Conservation (phyloP, 2,113 vertebrate species). For the Amphilophus citrinellus region DNA sequence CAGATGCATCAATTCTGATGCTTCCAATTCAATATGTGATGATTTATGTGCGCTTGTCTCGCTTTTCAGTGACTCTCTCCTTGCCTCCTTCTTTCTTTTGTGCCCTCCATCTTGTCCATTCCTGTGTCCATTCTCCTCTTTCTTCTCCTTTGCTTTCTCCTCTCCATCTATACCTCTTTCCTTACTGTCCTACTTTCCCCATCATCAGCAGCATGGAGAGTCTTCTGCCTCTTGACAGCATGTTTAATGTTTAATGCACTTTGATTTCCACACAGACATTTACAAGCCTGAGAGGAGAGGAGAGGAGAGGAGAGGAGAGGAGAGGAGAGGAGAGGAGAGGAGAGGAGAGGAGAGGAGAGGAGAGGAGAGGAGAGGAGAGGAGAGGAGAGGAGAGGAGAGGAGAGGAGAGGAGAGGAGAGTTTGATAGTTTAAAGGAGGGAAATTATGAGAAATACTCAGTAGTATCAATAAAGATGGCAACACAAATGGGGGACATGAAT, state of each 20-base stretch:
- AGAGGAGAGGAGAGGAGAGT: constrained; percentile 28
- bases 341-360: no score
- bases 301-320: constrained; percentile 39
- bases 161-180: constrained; percentile 67
- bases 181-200: constrained; percentile 81
- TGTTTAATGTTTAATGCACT: constrained; percentile 98
- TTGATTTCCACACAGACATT: constrained; percentile 88
- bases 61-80: constrained; percentile 12
- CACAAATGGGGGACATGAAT: background rate
- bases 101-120: constrained; percentile 49
- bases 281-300: constrained; percentile 59
- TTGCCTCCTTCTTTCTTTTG: constrained; percentile 29
- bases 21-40: constrained; percentile 27
- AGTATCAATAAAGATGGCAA: background rate
- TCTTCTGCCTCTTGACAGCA: constrained; percentile 82
- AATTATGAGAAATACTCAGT: constrained; percentile 12
- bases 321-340: constrained; percentile 1
- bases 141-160: constrained; percentile 31
- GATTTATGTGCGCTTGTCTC: constrained; percentile 20
- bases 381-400: constrained; percentile 5
- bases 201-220: constrained; percentile 72
- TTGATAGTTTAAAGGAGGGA: constrained; percentile 40
- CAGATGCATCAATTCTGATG: constrained; percentile 27
- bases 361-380: constrained; percentile 19
- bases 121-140: constrained; percentile 64